Base-by-base conservation (phyloP, 1,140 invertebrate species). In the Drosophila kepulauana region DNA sequence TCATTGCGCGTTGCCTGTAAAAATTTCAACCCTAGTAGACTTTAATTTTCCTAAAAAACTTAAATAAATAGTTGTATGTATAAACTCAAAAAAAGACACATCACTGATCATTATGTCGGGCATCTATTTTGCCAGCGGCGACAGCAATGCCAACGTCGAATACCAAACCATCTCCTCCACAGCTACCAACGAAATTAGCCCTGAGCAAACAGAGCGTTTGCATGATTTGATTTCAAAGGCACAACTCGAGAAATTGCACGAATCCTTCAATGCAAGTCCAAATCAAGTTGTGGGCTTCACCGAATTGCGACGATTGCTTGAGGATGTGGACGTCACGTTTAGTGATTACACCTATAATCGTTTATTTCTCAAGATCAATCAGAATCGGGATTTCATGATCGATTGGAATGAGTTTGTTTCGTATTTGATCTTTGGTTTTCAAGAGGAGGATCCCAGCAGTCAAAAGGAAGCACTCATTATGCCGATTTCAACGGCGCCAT, bases 391-490 rank as follows among this genome's bases (percentile, higher is more conserved):
- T 71, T 95, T 94, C 13, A 92, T 93, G 58, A 93, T 95, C 11
- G 94, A 94, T 11, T 96, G 95, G 95, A 93, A 96, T 78, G 95
- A 96, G 89, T 93, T 96, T 67, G 94, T 96, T 5, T 95, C 95
- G 1, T 94, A 95, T 91, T 80, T 96, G 7, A 93, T 95, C 38
- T 92, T 96, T 54, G 95, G 95, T 43, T 96, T 95, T 90, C 94
- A 95, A 79, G 93, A 93, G 43, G 94, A 94, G 75, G 95, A 95
- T 73, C 93, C 93, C 2, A 93, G 94, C 58, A 93, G 93, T 59
- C 93, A 94, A 80, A 93, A 93, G 43, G 93, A 94, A 75, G 93
- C 93, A 4, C 81, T 96, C 8, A 94, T 95, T 64, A 81, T 93
- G 13, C 95, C 95, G 2, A 95, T 96, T 69, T 94, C 93, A 52